phyloP scores from a whole-genome alignment of 1,140 invertebrate species.

The Drosophila malerkotliana region DNA sequence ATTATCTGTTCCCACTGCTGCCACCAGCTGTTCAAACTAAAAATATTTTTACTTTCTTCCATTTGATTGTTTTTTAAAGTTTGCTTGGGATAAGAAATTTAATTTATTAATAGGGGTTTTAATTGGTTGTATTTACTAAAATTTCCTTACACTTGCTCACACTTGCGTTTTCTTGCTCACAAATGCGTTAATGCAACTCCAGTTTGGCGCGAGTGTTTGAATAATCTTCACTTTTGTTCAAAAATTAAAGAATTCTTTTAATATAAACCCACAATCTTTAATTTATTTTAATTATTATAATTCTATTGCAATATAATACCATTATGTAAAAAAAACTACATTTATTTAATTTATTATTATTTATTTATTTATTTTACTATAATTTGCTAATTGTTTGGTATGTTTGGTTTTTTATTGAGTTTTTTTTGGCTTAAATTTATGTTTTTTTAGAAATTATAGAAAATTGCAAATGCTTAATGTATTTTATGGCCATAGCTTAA shows the following conservation, averaged over 20 bases:
- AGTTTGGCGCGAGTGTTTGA: neutral
- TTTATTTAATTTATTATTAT: neutral
- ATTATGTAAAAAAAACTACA: too few relatives aligned
- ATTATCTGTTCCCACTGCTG: constrained; percentile 1
- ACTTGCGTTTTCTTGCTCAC: neutral
- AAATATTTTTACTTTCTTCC: constrained; percentile 17
- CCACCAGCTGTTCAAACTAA: constrained; percentile 12
- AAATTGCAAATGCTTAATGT: constrained; percentile 45
- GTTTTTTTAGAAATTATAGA: constrained; percentile 53
- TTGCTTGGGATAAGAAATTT: neutral
- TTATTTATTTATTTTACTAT: constrained; percentile 55
- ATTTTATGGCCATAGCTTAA: constrained; percentile 39
- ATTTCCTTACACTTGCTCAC: neutral
- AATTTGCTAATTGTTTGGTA: constrained; percentile 58
- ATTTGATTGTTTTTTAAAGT: constrained; percentile 9
- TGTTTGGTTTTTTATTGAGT: constrained; percentile 18
- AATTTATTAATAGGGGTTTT: neutral
- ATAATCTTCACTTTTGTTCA: neutral
- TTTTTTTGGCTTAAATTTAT: constrained; percentile 22
- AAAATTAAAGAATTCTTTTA: neutral
- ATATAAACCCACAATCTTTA: too few relatives aligned
- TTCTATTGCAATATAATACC: too few relatives aligned
- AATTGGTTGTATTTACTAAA: neutral
- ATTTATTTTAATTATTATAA: too few relatives aligned
- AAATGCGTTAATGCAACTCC: neutral